A percentile compares a stretch with the other conserved stretches of the same genome.
Evolutionary conservation across 53 echinoderm and acorn worm genomes (phyloP).

Genomic region (Zoroaster sp.): DNA sequence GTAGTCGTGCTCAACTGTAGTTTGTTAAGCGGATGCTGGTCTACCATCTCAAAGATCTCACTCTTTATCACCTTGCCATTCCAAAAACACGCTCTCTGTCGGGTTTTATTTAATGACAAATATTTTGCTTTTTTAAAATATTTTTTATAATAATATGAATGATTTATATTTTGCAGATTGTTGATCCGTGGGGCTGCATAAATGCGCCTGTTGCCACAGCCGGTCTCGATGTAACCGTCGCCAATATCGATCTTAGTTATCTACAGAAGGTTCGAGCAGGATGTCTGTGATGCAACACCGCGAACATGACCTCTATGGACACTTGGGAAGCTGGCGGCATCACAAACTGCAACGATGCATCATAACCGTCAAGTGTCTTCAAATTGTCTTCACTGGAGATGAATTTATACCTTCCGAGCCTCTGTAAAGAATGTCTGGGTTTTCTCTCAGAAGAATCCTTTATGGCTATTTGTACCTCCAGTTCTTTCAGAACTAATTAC

Average conservation of each 20-base stretch:
- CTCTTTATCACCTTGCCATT: no score
- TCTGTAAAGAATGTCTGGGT: no score
- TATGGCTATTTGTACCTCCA: no score
- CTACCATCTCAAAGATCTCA: neutral
- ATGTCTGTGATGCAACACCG: conserved; percentile 90
- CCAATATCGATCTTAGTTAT: conserved; percentile 81
- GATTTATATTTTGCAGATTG: conserved; percentile 57
- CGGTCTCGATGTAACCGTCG: conserved; percentile 81
- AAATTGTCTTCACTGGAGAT: no score
- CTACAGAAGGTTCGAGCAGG: conserved; percentile 66
- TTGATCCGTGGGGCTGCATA: conserved; percentile 95
- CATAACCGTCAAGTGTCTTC: neutral
- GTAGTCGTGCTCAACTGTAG: no score
- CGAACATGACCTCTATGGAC: conserved; percentile 73
- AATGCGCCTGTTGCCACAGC: conserved; percentile 85
- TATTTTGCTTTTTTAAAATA: neutral
- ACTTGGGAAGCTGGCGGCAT: conserved; percentile 1
- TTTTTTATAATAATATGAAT: neutral
- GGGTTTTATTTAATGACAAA: no score
- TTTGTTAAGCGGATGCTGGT: neutral
- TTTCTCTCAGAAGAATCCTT: no score
- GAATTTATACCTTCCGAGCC: no score
- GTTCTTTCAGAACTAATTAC: no score
- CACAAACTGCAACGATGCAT: neutral
- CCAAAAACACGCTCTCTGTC: no score